These are phyloP conservation scores for Brevimyrus niger DNA, from an alignment of 2,113 vertebrate genomes.

Conservation along the genomic window DNA sequence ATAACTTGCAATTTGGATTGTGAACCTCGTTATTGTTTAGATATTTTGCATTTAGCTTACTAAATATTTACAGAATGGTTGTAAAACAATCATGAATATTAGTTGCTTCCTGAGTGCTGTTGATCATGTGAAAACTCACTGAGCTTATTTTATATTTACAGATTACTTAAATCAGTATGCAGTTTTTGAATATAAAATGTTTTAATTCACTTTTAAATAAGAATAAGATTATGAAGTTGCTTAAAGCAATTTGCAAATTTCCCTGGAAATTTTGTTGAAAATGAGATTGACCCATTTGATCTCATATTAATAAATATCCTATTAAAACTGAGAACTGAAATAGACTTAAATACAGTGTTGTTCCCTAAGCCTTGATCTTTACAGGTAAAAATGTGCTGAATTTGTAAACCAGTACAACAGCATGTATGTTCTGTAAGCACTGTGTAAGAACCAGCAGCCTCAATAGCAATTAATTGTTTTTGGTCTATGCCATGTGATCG, in stretches of 20 bases:
- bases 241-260: background rate
- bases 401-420: background rate
- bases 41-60: background rate
- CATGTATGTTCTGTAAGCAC: background rate
- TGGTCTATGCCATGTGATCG: background rate
- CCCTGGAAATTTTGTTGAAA: background rate
- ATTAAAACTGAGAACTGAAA: background rate
- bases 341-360: background rate
- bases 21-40: background rate
- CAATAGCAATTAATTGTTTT: background rate
- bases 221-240: background rate
- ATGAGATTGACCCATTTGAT: background rate
- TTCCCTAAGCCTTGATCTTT: background rate
- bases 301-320: background rate
- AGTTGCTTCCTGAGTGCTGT: background rate
- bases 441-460: background rate
- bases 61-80: background rate
- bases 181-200: background rate
- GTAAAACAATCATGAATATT: background rate
- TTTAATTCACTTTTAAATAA: background rate
- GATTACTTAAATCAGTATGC: background rate
- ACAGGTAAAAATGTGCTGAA: background rate
- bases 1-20: background rate
- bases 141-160: background rate
- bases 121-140: background rate